Evolutionary conservation across 2,797 vertebrate species (phyloP), one percentile per base, ranked within the genome.

Genomic region (Coregonus sp.): DNA sequence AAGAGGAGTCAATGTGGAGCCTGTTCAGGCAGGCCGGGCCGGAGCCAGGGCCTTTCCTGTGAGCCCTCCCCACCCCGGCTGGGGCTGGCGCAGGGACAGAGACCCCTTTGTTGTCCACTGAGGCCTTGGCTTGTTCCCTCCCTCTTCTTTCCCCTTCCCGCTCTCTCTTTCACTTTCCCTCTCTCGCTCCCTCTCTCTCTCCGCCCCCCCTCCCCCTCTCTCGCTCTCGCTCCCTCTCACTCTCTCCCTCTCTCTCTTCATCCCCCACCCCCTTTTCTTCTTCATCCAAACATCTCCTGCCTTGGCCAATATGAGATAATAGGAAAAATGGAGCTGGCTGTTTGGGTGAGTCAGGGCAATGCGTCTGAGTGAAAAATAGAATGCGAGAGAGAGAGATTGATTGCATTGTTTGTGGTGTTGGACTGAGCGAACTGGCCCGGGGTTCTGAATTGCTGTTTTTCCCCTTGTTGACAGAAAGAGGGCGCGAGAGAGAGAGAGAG

Each of bases 41-140:
- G 95, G 95, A 96, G 96, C 96, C 97, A 96, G 96, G 94, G 95
- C 95, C 95, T 96, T 98, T 98, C 97, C 98, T 98, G 97, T 97
- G 96, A 95, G 96, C 95, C 92, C 81, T 93, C 96, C 95, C 96
- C 96, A 95, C 96, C 94, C 95, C 25, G 96, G 95, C 95, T 97
- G 96, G 95, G 95, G 94, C 96, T 98, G 97, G 97, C 96, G 92
- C 90, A 66, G 94, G 95, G 96, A 99, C 97, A 98, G 96, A 97
- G 94, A 94, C 89, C 88, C 95, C 98, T 95, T 98, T 99, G 97
- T 98, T 98, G 95, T 95, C 85, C 87, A 93, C 90, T 87, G 90
- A 93, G 92, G 94, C 89, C 94, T 93, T 93, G 88, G 93, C 95
- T 94, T 91, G 91, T 87, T 92, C 91, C 81, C 79, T 81, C 83